phyloP scores from a whole-genome alignment of 2,888 invertebrate species.

The Heliothis peltigera region DNA sequence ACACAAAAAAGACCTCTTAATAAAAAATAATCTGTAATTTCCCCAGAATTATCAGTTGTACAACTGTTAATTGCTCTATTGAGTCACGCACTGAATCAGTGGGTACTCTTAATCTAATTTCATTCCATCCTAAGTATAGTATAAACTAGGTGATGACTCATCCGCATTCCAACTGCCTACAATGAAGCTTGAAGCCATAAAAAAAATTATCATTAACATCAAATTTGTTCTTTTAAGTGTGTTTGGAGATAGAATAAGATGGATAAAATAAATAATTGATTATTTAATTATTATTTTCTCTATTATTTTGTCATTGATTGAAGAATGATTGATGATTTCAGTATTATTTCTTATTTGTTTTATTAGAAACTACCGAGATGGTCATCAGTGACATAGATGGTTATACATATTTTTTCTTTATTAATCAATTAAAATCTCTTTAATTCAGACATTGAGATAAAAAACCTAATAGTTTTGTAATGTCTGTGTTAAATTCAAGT shows the following conservation, averaged over 20 bases:
- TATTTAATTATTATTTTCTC: constrained; percentile 3
- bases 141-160: constrained; percentile 57
- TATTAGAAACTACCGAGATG: constrained; percentile 5
- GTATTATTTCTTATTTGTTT: not conserved
- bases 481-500: too few species aligned
- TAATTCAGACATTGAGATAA: too few species aligned
- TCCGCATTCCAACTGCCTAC: constrained; percentile 53
- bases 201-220: constrained; percentile 42
- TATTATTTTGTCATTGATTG: not conserved
- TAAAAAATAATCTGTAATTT: constrained; percentile 14
- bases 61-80: constrained; percentile 29
- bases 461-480: too few species aligned
- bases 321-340: not conserved
- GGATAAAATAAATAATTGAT: not conserved
- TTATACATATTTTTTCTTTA: too few species aligned
- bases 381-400: too few species aligned
- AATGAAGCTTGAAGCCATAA: constrained; percentile 54
- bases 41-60: constrained; percentile 17
- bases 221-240: constrained; percentile 24
- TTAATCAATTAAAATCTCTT: too few species aligned
- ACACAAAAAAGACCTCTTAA: too few species aligned
- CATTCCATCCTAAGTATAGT: constrained; percentile 57
- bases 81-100: constrained; percentile 52
- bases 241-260: constrained; percentile 7
- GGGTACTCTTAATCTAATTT: constrained; percentile 63